These are phyloP conservation scores for Rhincodon typus DNA, from an alignment of 2,797 vertebrate genomes.

Conservation along the genomic window DNA sequence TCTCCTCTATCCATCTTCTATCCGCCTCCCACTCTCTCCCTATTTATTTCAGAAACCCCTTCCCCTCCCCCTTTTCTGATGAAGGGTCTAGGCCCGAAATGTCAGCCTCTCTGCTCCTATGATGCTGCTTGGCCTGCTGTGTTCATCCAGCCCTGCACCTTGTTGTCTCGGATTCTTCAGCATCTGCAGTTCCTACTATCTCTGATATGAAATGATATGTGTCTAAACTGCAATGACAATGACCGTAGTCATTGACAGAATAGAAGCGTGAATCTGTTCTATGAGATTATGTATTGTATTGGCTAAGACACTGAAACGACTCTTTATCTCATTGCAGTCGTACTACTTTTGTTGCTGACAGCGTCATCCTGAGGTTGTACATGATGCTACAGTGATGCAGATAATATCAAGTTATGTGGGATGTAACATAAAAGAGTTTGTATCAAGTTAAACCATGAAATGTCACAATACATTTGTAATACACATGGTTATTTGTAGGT, in stretches of 20 bases:
- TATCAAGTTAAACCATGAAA: background rate
- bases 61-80: no score
- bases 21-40: no score
- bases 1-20: no score
- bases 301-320: background rate
- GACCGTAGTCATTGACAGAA: background rate
- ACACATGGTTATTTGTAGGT: background rate
- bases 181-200: no score
- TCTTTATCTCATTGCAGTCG: background rate
- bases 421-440: background rate
- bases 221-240: background rate
- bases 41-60: no score
- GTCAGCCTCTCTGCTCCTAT: no score
- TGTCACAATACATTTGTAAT: background rate
- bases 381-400: background rate
- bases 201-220: background rate
- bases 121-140: no score
- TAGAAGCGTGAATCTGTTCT: background rate
- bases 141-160: no score
- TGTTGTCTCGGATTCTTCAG: no score
- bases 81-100: no score
- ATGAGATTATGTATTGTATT: background rate
- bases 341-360: background rate
- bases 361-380: background rate
- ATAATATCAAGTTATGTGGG: background rate